Evolutionary conservation across 2,113 vertebrate genomes (phyloP).

Genomic region (Tupaia tana): DNA sequence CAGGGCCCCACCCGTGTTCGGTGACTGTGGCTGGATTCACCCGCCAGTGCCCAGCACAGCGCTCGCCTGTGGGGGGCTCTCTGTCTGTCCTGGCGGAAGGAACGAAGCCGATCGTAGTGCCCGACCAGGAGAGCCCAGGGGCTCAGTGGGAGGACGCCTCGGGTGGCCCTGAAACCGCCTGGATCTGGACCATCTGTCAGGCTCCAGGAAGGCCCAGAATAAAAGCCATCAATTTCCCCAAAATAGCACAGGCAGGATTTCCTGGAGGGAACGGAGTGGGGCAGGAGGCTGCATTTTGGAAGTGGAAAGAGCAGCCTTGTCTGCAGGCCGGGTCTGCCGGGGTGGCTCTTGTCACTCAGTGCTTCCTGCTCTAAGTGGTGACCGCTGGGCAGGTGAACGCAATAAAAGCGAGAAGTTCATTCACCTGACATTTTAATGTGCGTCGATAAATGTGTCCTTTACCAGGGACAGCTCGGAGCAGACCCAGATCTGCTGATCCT

Average conservation of each 20-base stretch:
- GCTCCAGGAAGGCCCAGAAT: slow-evolving; percentile 22
- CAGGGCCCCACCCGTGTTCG: rapidly evolving
- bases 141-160: neutral
- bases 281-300: neutral
- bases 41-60: neutral
- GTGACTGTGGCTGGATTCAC: neutral
- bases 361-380: rapidly evolving
- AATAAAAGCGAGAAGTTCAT: no score
- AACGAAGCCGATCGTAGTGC: neutral
- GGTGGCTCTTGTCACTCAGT: rapidly evolving
- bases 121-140: neutral
- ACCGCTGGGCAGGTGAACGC: neutral
- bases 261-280: neutral
- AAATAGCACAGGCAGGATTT: slow-evolving; percentile 71
- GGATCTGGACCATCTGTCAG: slow-evolving; percentile 57
- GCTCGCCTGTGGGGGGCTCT: neutral
- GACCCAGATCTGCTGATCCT: rapidly evolving
- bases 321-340: neutral
- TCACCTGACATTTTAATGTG: rapidly evolving
- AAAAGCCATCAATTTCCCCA: slow-evolving; percentile 24
- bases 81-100: neutral
- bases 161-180: neutral
- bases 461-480: neutral
- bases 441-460: neutral
- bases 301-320: neutral